Evolutionary conservation across 1,140 invertebrate species (phyloP).

Genomic region (Brachionus angularis): DNA sequence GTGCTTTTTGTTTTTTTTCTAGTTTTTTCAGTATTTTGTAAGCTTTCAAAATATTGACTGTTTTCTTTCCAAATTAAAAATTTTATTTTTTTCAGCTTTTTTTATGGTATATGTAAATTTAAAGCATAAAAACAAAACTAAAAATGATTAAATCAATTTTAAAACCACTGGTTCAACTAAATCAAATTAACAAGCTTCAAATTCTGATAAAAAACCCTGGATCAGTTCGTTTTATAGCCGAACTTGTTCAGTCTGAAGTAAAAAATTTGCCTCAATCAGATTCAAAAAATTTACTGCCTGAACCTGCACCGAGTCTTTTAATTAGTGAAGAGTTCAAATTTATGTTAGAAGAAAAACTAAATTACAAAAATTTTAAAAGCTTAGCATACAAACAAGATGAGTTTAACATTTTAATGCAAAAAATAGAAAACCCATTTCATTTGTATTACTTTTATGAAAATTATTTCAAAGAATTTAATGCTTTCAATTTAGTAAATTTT

Average conservation of each 20-base stretch:
- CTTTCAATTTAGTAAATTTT: conserved; percentile 15
- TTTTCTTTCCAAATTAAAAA: not conserved
- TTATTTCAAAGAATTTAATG: conserved; percentile 17
- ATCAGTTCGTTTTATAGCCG: no score
- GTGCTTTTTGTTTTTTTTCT: not conserved
- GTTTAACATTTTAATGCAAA: not conserved
- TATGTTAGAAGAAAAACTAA: conserved; percentile 1
- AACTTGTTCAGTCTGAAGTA: no score
- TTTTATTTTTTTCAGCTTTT: not conserved
- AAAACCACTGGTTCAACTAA: no score
- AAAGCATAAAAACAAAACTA: not conserved
- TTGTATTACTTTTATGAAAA: conserved; percentile 31
- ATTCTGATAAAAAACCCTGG: no score
- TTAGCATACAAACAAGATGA: conserved; percentile 28
- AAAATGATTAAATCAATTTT: no score
- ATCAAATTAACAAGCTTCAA: no score
- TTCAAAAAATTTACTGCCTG: not conserved
- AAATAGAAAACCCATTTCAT: conserved; percentile 2
- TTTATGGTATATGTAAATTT: conserved; percentile 25
- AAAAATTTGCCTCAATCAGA: not conserved
- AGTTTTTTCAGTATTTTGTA: not conserved
- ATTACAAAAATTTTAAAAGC: not conserved
- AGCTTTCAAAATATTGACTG: no score
- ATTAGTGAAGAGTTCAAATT: conserved; percentile 10
- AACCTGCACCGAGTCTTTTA: not conserved